Conservation (phyloP, 1,140 invertebrate genomes). For the Papilio xuthus region DNA sequence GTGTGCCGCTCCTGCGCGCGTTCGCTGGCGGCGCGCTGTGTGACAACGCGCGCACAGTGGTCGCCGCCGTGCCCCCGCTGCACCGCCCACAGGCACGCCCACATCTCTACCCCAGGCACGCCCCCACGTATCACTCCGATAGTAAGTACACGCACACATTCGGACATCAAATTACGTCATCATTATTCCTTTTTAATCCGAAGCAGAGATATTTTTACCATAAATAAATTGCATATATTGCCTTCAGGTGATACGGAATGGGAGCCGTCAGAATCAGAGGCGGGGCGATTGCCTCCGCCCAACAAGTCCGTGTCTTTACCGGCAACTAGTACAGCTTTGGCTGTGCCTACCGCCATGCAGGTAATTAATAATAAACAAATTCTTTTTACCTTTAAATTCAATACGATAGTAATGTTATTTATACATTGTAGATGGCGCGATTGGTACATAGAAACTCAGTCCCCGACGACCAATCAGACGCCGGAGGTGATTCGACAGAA, state of each 20-base stretch:
- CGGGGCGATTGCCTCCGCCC: conserved; percentile 46
- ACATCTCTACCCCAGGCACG: conserved; percentile 44
- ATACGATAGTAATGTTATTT: background rate
- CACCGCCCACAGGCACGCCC: conserved; percentile 38
- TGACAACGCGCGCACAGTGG: conserved; percentile 89
- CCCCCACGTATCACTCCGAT: conserved; percentile 61
- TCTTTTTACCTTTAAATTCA: background rate
- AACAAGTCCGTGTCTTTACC: conserved; percentile 73
- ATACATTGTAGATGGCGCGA: conserved; percentile 53
- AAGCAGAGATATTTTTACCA: no score
- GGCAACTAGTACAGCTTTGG: conserved; percentile 61
- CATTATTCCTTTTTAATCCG: background rate
- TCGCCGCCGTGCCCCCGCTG: conserved; percentile 82
- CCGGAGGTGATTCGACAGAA: conserved; percentile 59
- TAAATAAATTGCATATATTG: background rate
- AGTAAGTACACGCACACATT: conserved; percentile 51
- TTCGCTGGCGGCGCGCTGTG: conserved; percentile 89
- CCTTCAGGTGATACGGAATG: conserved; percentile 83
- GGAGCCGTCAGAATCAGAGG: conserved; percentile 80
- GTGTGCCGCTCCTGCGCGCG: conserved; percentile 68
- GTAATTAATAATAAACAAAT: conserved; percentile 37
- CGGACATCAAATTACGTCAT: no score
- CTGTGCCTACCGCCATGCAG: conserved; percentile 57
- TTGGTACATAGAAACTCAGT: conserved; percentile 61
- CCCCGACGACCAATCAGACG: conserved; percentile 66